These are phyloP conservation scores for Ridgeia piscesae DNA, from an alignment of 1,140 invertebrate genomes.

Conservation along the genomic window DNA sequence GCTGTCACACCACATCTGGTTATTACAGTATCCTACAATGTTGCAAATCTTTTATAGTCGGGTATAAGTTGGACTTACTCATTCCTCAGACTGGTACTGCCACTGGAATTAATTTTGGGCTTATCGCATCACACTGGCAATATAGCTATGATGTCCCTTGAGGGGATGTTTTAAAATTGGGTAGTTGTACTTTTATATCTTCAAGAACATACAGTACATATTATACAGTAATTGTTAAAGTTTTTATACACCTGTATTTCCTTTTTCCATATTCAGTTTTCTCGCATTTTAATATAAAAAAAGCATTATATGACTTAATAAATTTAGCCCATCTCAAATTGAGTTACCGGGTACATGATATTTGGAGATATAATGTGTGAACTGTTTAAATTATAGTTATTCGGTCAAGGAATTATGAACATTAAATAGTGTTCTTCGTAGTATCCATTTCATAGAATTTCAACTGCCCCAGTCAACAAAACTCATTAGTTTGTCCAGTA, in stretches of 20 bases:
- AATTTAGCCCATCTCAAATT: no score
- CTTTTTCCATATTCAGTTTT: background rate
- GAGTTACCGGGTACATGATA: no score
- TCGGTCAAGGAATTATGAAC: no score
- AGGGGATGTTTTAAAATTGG: background rate
- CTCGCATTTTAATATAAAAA: background rate
- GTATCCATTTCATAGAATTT: no score
- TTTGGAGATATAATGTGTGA: no score
- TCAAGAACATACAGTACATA: background rate
- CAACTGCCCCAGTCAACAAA: no score
- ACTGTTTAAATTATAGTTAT: no score
- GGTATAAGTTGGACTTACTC: background rate
- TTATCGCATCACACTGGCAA: background rate
- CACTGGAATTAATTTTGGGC: background rate
- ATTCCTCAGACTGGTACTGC: background rate
- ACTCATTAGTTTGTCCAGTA: no score
- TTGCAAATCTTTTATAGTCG: background rate
- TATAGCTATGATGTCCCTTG: background rate
- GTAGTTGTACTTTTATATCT: background rate
- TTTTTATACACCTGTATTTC: background rate
- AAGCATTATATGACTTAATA: no score
- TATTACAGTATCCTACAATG: background rate
- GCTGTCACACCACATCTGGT: background rate
- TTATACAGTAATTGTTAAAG: background rate
- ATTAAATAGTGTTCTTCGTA: no score